phyloP scores from a whole-genome alignment of 2,113 vertebrate species.

The Alaudala cheleensis region DNA sequence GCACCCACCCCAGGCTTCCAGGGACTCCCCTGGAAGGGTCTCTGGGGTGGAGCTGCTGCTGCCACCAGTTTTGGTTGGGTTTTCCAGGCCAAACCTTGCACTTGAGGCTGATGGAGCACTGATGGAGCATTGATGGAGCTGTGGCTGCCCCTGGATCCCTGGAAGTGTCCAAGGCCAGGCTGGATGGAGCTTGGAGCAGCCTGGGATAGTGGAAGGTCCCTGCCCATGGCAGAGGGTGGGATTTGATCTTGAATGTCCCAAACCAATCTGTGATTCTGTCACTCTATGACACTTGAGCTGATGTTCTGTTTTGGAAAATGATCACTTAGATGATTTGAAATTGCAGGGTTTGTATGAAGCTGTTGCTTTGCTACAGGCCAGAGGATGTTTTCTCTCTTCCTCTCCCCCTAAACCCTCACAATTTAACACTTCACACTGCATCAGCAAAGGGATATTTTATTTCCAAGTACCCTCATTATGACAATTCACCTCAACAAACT shows the following conservation, averaged over 20 bases:
- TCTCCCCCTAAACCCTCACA: not conserved
- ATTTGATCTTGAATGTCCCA: not conserved
- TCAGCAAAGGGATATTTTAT: not conserved
- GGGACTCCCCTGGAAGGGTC: not conserved
- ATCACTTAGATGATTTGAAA: not conserved
- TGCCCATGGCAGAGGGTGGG: not conserved
- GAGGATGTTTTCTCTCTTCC: not conserved
- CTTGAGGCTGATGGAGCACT: not conserved
- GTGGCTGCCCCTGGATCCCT: not conserved
- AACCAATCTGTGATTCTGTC: not conserved
- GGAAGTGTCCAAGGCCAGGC: not conserved
- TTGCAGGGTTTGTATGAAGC: not conserved
- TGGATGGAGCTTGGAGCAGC: not conserved
- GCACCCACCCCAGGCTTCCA: not conserved
- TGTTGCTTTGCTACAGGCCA: not conserved
- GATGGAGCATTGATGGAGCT: not conserved
- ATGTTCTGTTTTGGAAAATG: not conserved
- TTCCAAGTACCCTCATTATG: not conserved
- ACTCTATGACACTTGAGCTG: not conserved
- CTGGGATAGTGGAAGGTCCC: not conserved
- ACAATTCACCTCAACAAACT: not conserved
- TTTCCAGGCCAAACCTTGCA: not conserved
- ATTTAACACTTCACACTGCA: not conserved
- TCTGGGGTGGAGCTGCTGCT: not conserved
- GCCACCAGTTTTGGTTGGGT: not conserved